Evolutionary conservation across 2,113 vertebrate genomes (phyloP).

Genomic region (Martes martes): DNA sequence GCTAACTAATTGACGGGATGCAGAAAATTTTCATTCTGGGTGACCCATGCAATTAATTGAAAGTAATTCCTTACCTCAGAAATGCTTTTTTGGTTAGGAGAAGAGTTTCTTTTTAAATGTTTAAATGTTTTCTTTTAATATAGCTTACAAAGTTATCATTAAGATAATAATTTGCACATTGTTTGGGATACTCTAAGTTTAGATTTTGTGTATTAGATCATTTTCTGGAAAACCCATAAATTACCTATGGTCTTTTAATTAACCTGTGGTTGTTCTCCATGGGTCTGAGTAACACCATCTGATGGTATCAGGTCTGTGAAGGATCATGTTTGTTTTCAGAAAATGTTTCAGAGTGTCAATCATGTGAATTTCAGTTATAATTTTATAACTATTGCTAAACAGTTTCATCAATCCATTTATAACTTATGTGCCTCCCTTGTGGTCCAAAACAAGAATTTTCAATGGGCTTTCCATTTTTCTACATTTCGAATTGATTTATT

Average conservation of each 20-base stretch:
- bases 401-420: not conserved
- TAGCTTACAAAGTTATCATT: not conserved
- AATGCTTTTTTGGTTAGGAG: not conserved
- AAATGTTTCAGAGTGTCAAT: not conserved
- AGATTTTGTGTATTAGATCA: not conserved
- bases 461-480: not conserved
- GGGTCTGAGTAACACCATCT: not conserved
- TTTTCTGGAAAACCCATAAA: not conserved
- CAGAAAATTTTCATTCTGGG: not conserved
- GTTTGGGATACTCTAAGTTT: not conserved
- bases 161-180: not conserved
- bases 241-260: not conserved
- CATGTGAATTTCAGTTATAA: not conserved
- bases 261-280: not conserved
- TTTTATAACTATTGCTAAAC: not conserved
- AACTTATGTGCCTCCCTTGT: not conserved
- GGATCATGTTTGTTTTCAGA: not conserved
- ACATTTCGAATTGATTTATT: slow-evolving; percentile 22
- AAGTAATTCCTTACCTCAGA: not conserved
- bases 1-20: not conserved
- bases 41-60: not conserved
- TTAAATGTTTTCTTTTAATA: not conserved
- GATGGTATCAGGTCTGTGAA: not conserved
- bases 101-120: not conserved
- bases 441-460: not conserved